Evolutionary conservation across 2,888 invertebrate species (phyloP), one percentile per base, ranked within the genome.

Genomic region (Carabus problematicus): DNA sequence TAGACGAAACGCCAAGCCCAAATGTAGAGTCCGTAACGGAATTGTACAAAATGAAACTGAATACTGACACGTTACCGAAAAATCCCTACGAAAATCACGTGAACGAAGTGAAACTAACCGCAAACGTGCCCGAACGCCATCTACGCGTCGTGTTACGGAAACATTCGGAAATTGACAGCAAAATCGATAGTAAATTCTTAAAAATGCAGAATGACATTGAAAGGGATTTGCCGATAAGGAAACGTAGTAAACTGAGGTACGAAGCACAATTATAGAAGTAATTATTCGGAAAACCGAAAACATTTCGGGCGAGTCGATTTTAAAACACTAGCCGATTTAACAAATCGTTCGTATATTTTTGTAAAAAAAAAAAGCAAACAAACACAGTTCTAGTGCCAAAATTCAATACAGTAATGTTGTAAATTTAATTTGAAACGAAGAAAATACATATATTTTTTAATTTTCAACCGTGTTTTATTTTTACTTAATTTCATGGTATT

Each of bases 161-260:
- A 63, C 63, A 64, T 70, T 49, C 70, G 40, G 71, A 71, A 62
- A 68, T 63, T 16, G 73, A 73, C 18, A 56, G n/a, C 1, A 68
- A 61, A 55, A 55, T 42, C 29, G 68, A 68, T 29, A 69, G 45
- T 56, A 69, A 71, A 52, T 71, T 74, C 61, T 69, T 72, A 18
- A 67, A 67, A 42, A 72, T 70, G 49, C 73, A 74, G 56, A 72
- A 66, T 49, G 73, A 73, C 59, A 67, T 72, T 66, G 73, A 74
- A 64, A 71, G 72, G 64, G 73, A 71, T 66, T 66, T 74, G 29
- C 74, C 76, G 1, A 73, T 75, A 47, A 70, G 75, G 61, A 76
- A 75, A 71, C 71, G 75, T 45, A 73, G 73, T 11, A 70, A 72
- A 61, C 68, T 72, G 39, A 64, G 75, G 59, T 73, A 68, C 52